Conservation (phyloP, 64 coral and sea anemone species). For the Actinia tenebrosa region DNA sequence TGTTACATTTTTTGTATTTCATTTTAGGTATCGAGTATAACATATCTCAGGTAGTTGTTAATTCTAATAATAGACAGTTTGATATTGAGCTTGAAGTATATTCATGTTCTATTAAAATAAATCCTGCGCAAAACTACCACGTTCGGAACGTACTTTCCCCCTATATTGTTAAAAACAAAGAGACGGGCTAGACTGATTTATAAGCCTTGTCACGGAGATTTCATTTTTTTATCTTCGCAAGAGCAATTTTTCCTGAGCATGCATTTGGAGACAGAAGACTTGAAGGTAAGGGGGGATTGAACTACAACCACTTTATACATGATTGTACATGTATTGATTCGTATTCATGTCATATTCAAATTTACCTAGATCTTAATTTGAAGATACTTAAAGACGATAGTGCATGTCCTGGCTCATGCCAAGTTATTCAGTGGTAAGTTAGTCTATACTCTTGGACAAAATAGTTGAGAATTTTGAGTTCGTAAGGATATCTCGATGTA, state of each 20-base stretch:
- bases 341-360: neutral
- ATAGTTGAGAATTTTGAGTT: too few relatives aligned
- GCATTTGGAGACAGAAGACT: conserved; percentile 92
- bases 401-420: conserved; percentile 84
- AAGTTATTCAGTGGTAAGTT: conserved; percentile 88
- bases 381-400: conserved; percentile 95
- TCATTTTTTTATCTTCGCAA: neutral
- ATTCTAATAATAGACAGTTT: too few relatives aligned
- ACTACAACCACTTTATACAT: too few relatives aligned
- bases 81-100: too few relatives aligned
- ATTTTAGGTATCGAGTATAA: conserved; percentile 93
- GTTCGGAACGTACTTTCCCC: too few relatives aligned
- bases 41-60: conserved; percentile 78
- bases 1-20: neutral
- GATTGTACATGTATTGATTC: neutral
- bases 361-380: conserved; percentile 69
- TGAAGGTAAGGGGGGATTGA: conserved; percentile 46
- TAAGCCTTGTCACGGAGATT: too few relatives aligned
- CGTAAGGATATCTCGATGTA: too few relatives aligned
- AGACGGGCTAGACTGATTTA: too few relatives aligned
- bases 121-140: neutral
- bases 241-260: conserved; percentile 91
- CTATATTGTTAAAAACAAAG: too few relatives aligned
- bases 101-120: too few relatives aligned
- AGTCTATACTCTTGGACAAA: too few relatives aligned